Evolutionary conservation across 2,113 vertebrate species (phyloP).

Genomic region (Grallaria varia): DNA sequence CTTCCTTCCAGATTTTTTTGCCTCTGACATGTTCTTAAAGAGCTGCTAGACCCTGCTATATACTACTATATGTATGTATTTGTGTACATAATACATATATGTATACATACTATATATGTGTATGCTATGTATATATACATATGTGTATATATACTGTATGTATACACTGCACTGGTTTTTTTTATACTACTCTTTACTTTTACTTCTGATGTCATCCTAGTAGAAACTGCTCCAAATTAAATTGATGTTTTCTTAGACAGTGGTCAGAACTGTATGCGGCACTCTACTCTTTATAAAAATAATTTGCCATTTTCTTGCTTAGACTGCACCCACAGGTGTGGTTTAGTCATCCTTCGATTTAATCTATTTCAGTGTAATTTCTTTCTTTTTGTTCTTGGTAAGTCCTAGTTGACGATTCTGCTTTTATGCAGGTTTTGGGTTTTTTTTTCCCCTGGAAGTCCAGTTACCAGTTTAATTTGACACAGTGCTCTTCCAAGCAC

Average conservation of each 20-base stretch:
- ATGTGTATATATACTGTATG: background rate
- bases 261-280: background rate
- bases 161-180: background rate
- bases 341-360: background rate
- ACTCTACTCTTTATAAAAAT: background rate
- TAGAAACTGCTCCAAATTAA: background rate
- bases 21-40: background rate
- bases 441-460: background rate
- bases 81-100: too few relatives aligned
- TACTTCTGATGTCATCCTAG: background rate
- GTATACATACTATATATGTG: background rate
- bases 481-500: background rate
- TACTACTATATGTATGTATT: background rate
- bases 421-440: background rate
- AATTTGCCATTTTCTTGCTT: background rate
- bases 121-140: too few relatives aligned
- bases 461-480: background rate
- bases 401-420: background rate
- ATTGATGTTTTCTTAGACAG: background rate
- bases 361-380: background rate
- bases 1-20: background rate
- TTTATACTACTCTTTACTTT: background rate
- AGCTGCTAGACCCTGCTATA: background rate
- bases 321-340: accelerated
- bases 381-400: background rate